Evolutionary conservation across 2,113 vertebrate genomes (phyloP), one percentile per base, ranked within the genome.

Genomic region (Thunnus maccoyii): DNA sequence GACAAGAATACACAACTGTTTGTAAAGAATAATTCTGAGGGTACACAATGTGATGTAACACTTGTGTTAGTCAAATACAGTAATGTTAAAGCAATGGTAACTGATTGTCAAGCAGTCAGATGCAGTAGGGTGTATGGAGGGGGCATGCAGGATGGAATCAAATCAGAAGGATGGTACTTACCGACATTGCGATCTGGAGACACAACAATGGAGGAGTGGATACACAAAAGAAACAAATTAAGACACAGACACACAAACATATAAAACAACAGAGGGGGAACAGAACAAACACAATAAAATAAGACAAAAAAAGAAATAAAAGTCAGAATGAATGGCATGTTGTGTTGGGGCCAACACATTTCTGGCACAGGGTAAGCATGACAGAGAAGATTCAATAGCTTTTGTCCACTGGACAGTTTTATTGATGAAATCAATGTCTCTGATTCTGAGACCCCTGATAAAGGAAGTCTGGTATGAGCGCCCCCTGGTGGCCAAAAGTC

Each of bases 121-220:
- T 77, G 74, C 86, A 76, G 60, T n/a, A 46, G 55, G 68, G 82
- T 80, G 63, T 69, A 78, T 83, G 86, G 90, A 94, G 95, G 93
- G 89, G 83, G 72, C 97, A 97, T 98, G 97, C 97, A 91, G 94
- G 68, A 96, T 94, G 94, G 82, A 78, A 51, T 75, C 94, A 96
- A 96, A 94, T 94, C 96, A 89, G 95, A 96, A 96, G 94, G 96
- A 98, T 99, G 97, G 93, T 98, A 99, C 98, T 99, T 99, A 99
- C 98, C 98, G 72, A 99, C 97, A 64, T 97, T 97, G 95, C 97
- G 97, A 96, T 96, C 98, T 99, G 97, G 95, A 96, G 95, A 99
- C 96, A 98, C 95, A 96, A 98, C 95, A 99, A 98, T 98, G 97
- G 96, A 96, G 96, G 95, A 96, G 97, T 98, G 96, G 96, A 95